These are phyloP conservation scores for Ammodytes marinus DNA, from an alignment of 2,113 vertebrate genomes.

Conservation along the genomic window DNA sequence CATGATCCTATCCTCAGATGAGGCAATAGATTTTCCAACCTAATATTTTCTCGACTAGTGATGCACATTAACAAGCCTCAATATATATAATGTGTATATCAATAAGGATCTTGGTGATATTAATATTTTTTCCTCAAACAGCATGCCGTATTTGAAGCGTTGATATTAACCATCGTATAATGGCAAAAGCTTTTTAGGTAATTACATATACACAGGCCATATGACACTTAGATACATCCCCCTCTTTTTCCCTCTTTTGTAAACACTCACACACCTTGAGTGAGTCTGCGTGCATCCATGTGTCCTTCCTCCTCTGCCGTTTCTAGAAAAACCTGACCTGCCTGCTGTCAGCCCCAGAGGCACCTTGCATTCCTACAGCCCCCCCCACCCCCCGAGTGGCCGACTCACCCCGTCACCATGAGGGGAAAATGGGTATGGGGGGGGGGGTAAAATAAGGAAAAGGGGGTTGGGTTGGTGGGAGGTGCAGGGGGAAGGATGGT, in stretches of 20 bases:
- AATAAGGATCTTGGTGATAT: neutral
- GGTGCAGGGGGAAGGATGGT: conserved; percentile 25
- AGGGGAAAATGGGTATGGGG: conserved; percentile 27
- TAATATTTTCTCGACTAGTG: neutral
- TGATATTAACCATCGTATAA: neutral
- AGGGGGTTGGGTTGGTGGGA: conserved; percentile 12
- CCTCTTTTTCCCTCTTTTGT: neutral
- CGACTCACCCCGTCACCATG: conserved; percentile 64
- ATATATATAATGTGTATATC: neutral
- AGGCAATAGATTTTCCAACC: no score
- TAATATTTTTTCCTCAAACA: neutral
- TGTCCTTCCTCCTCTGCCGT: conserved; percentile 58
- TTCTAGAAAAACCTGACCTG: conserved; percentile 69
- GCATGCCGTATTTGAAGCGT: neutral
- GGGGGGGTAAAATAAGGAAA: neutral
- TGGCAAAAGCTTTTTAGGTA: neutral
- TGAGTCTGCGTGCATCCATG: conserved; percentile 24
- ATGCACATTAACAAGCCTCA: neutral
- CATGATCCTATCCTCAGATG: neutral
- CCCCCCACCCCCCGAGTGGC: conserved; percentile 34
- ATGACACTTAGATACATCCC: neutral
- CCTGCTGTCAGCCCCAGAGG: conserved; percentile 73
- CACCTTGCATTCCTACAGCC: conserved; percentile 43
- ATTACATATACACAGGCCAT: neutral
- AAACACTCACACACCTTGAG: conserved; percentile 21